Evolutionary conservation across 2,888 invertebrate species (phyloP), one percentile per base, ranked within the genome.

Genomic region (Timema podura): DNA sequence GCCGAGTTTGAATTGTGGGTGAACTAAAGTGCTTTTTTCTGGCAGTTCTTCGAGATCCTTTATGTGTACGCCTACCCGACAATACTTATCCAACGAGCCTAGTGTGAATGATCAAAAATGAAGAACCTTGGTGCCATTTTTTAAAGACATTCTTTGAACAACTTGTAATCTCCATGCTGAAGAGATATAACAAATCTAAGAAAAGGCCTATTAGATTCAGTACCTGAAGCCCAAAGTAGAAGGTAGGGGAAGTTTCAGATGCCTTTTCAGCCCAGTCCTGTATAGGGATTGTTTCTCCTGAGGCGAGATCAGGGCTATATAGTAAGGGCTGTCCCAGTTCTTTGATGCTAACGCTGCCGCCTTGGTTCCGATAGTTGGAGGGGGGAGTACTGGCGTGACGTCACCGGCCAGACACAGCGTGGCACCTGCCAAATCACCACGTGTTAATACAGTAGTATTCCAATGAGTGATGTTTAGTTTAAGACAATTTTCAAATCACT

Each of bases 131-230:
- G 11, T 15, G 16, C 16, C 54, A 54, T n/a, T n/a, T 9, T 54
- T 54, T 54, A 15, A 15, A 5, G n/a, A 11, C 54, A 54, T 54
- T 54, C 54, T 54, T 54, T 5, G 54, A 54, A 54, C 6, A 3
- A 11, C n/a, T 54, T 6, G 5, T 54, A 54, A 13, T 54, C 16
- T 54, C 5, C 7, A 8, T 54, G 54, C 54, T 16, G n/a, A 54
- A 54, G n/a, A 13, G 54, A 54, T 54, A n/a, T 54, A 11, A 54
- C 54, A 54, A 54, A 54, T n/a, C 54, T 54, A 54, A 54, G 6
- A 54, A 16, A 54, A 54, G 54, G 6, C n/a, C 11, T 54, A 15
- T 7, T 54, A 54, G 10, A 16, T 54, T 54, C 54, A 6, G n/a
- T 15, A 54, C 6, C 54, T 54, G 3, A n/a, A 54, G 54, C 54